Evolutionary conservation across 2,797 vertebrate genomes (phyloP).

Genomic region (Chaunax sp.): DNA sequence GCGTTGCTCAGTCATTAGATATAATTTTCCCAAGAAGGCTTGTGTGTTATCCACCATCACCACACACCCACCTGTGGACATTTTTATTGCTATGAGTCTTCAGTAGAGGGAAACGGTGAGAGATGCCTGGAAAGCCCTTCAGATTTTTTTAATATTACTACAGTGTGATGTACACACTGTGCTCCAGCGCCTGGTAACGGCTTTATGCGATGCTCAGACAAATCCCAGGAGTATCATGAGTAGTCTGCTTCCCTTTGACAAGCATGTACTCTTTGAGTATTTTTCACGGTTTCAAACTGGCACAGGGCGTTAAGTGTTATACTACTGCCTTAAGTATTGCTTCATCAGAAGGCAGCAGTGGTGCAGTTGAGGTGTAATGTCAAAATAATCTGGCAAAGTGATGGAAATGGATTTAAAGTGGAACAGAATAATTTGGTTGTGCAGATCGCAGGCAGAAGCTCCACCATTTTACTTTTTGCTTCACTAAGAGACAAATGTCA

Average conservation of each 20-base stretch:
- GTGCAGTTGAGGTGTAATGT: slow-evolving; percentile 13
- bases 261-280: slow-evolving; percentile 27
- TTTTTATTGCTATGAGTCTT: slow-evolving; percentile 46
- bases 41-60: slow-evolving; percentile 23
- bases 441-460: background rate
- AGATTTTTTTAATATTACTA: slow-evolving; percentile 50
- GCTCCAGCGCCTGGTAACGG: slow-evolving; percentile 27
- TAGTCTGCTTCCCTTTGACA: slow-evolving; percentile 36
- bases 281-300: slow-evolving; percentile 53
- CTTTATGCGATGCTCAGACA: slow-evolving; percentile 28
- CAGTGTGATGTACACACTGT: slow-evolving; percentile 23
- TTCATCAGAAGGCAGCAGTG: slow-evolving; percentile 42
- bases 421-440: slow-evolving; percentile 13
- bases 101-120: slow-evolving; percentile 25
- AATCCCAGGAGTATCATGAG: slow-evolving; percentile 38
- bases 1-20: slow-evolving; percentile 6
- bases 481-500: slow-evolving; percentile 1
- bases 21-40: background rate
- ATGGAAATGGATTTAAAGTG: slow-evolving; percentile 14
- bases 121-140: slow-evolving; percentile 48
- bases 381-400: slow-evolving; percentile 8
- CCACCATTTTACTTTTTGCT: slow-evolving; percentile 1
- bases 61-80: slow-evolving; percentile 39
- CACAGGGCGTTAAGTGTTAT: slow-evolving; percentile 45
- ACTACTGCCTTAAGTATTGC: slow-evolving; percentile 25